Base-by-base conservation (phyloP, 2,113 vertebrate genomes). In the Galeopterus variegatus region DNA sequence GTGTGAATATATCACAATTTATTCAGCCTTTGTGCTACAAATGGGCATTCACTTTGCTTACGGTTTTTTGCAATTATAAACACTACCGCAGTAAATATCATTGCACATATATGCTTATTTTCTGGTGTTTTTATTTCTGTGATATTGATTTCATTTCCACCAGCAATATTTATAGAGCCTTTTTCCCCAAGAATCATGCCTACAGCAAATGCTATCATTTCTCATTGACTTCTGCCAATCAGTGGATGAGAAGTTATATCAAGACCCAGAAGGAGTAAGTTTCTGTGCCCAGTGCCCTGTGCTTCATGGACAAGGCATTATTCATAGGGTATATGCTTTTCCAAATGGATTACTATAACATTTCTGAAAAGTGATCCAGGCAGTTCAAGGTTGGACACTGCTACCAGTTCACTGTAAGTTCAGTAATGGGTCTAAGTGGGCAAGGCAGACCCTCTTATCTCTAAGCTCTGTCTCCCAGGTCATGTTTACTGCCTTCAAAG, bases 121-220 rank as follows among this genome's bases (percentile, higher is more conserved):
- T 67, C 17, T 89, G 58, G 26, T 76, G n/a, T 84, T 88, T 92
- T 65, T 82, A 56, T 73, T 88, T 90, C 67, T 94, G 31, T 60
- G 48, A 79, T 67, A 73, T 4, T 73, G 56, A 84, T 90, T 81
- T 94, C 36, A 85, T 41, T 89, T 88, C 52, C 9, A 85, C 15
- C 60, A 82, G 52, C 58, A 77, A 72, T 58, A 6, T 58, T 21
- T 45, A 54, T 28, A 64, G n/a, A 85, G 58, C 14, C 13, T 84
- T 82, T 62, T 33, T 64, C 48, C 76, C 81, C n/a, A 28, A 54
- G 65, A 90, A 77, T 18, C 76, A 64, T 83, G 76, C 26, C 62
- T 62, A 18, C 28, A 73, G 23, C 58, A 94, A 56, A 13, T 65
- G 4, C 86, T 77, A 50, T 79, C 80, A 88, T 26, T 77, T 89